A percentile compares a stretch with the other conserved stretches of the same genome.
phyloP scores from a whole-genome alignment of 2,113 vertebrate genomes.

The Macroglossus sobrinus region DNA sequence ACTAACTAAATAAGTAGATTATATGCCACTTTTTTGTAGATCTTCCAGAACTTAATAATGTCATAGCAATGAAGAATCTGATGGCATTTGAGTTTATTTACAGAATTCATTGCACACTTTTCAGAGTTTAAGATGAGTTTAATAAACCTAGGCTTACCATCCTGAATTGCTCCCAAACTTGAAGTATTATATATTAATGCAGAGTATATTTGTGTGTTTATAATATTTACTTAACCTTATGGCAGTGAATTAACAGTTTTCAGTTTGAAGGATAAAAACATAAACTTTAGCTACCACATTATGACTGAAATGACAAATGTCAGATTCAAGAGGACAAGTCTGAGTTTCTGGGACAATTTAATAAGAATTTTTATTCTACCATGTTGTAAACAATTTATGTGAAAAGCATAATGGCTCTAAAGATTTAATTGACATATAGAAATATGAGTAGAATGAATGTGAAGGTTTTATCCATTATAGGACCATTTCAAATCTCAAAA shows the following conservation, averaged over 20 bases:
- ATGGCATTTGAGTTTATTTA: background rate
- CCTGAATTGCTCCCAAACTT: background rate
- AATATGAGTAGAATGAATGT: background rate
- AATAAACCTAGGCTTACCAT: background rate
- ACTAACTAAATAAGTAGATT: background rate
- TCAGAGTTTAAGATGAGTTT: constrained; percentile 22
- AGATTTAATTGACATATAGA: background rate
- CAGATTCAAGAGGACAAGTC: background rate
- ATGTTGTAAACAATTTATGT: background rate
- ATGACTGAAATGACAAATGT: background rate
- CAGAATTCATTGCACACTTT: background rate
- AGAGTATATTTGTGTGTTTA: background rate
- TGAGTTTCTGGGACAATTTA: background rate
- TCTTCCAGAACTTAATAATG: background rate
- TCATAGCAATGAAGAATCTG: background rate
- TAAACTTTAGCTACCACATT: background rate
- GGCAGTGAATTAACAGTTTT: constrained; percentile 6
- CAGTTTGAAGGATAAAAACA: background rate
- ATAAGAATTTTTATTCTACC: background rate
- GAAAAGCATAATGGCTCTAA: background rate
- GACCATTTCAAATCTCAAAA: background rate
- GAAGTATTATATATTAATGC: background rate
- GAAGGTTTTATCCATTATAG: background rate
- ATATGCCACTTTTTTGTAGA: background rate
- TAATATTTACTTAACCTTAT: background rate